A percentile compares a stretch with the other conserved stretches of the same genome.
Evolutionary conservation across 2,888 invertebrate genomes (phyloP).

Genomic region (Gryllus longicercus): DNA sequence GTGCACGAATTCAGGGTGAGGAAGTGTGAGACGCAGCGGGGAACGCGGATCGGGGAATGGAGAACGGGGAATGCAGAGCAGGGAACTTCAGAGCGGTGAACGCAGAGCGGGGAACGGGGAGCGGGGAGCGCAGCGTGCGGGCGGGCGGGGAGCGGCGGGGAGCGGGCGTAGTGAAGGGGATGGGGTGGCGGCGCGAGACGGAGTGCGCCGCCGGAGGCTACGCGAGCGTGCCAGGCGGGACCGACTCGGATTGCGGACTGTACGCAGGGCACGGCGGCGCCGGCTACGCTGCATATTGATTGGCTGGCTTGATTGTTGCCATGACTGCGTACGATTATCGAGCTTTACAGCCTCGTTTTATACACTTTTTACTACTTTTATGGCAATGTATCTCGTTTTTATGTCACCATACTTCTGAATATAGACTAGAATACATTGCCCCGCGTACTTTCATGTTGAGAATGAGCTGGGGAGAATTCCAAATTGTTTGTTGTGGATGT

Average conservation of each 20-base stretch:
- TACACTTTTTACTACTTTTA: slow-evolving; percentile 11
- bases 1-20: too few species aligned
- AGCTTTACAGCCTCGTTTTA: slow-evolving; percentile 17
- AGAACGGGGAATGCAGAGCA: too few species aligned
- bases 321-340: slow-evolving; percentile 10
- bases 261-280: neutral
- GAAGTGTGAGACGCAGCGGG: too few species aligned
- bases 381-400: slow-evolving; percentile 5
- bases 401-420: neutral
- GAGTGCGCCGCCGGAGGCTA: too few species aligned
- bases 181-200: too few species aligned
- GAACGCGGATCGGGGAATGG: too few species aligned
- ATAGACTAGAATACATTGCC: neutral
- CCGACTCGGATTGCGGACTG: neutral
- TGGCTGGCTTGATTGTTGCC: slow-evolving; percentile 1
- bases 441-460: neutral
- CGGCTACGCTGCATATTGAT: slow-evolving; percentile 17
- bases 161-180: too few species aligned
- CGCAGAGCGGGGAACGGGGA: too few species aligned
- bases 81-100: too few species aligned
- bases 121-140: too few species aligned
- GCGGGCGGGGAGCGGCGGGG: too few species aligned
- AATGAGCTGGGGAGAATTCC: neutral
- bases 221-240: too few species aligned
- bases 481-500: neutral